phyloP scores from a whole-genome alignment of 2,113 vertebrate species.

The Callithrix jacchus region DNA sequence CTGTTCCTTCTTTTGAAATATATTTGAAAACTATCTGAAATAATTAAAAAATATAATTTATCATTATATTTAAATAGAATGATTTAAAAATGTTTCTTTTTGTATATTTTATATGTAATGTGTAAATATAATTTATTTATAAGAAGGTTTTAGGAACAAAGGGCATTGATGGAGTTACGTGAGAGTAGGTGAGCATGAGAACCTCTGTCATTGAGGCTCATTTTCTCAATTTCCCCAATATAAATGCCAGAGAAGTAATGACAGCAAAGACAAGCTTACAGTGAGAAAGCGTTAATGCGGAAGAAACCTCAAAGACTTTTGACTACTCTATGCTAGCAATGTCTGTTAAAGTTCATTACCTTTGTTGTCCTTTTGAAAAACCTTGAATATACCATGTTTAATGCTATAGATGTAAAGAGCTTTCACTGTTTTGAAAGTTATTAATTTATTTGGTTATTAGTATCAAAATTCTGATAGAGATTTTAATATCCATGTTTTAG shows the following conservation, averaged over 20 bases:
- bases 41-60: not conserved
- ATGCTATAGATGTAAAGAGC: not conserved
- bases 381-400: not conserved
- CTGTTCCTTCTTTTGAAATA: not conserved
- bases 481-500: not conserved
- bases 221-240: slow-evolving; percentile 73
- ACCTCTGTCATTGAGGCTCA: slow-evolving; percentile 66
- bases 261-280: slow-evolving; percentile 27
- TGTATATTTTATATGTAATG: not conserved
- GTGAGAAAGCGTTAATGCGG: not conserved
- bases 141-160: not conserved
- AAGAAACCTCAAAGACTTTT: not conserved
- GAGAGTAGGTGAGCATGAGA: slow-evolving; percentile 68
- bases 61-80: slow-evolving; percentile 13
- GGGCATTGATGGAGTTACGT: not conserved
- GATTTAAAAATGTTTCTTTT: not conserved
- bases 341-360: not conserved
- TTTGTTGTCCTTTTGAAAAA: not conserved
- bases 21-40: not conserved
- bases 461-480: not conserved
- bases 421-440: not conserved
- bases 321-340: not conserved
- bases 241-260: slow-evolving; percentile 60
- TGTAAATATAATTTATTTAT: not conserved
- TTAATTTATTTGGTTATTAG: not conserved